Evolutionary conservation across 2,797 vertebrate genomes (phyloP), one percentile per base, ranked within the genome.

Genomic region (Pempheris klunzingeri): DNA sequence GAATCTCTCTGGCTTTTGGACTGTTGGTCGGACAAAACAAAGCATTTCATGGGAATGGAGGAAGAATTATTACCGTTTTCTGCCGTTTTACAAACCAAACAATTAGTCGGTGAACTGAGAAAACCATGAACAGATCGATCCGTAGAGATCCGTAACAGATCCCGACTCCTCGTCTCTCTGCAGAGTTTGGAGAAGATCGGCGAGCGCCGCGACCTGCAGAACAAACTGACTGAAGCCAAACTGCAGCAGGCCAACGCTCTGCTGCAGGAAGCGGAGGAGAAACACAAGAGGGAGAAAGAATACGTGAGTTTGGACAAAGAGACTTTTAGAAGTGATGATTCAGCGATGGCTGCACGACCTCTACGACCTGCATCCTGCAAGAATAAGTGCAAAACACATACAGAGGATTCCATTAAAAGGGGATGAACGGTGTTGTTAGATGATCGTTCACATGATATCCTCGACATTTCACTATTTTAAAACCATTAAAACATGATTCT

Each of bases 181-280:
- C 90, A 99, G 98, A 96, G 96, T 88, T 90, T 99, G 87, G 97
- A 99, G 92, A 99, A 99, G 93, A 96, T 99, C 90, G 96, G 97
- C 93, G 96, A 96, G 41, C 98, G 98, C 82, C 94, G 95, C 52
- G 97, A 99, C 64, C 95, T 99, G 74, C 98, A 99, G 83, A 96
- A 97, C 91, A 96, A 99, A 83, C 93, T 99, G 90, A 94, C 96
- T 3, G 98, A 99, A 54, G 96, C 97, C 62, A 97, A 97, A 57
- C 92, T 99, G 61, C 95, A 97, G 82, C 96, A 99, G 88, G 96
- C 97, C 3, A 96, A 97, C 77, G 95, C 96, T 71, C 92, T 95
- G 90, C 96, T 99, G 91, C 92, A 93, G 43, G 96, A 98, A 62
- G 95, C 96, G 0, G 94, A 97, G 82, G 97, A 97, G 46, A 96